phyloP scores from a whole-genome alignment of 2,797 vertebrate species.

The Staurois parvus region DNA sequence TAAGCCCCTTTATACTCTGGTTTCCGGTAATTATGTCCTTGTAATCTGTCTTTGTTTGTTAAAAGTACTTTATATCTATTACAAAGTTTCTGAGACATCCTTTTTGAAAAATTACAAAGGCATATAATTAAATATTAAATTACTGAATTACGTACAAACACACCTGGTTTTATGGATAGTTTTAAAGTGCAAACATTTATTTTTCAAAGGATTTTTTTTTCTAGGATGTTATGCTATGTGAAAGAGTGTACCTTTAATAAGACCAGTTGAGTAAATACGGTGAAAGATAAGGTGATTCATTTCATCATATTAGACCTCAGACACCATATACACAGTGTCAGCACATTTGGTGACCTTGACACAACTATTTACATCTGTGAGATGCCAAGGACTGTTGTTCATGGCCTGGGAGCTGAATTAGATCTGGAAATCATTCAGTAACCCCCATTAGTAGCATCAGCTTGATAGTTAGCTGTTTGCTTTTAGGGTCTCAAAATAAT shows the following conservation, averaged over 20 bases:
- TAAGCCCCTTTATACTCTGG: too few relatives aligned
- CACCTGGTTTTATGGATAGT: not conserved
- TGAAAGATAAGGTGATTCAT: constrained; percentile 27
- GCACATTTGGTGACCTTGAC: constrained; percentile 48
- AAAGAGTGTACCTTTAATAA: constrained; percentile 23
- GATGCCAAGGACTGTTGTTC: constrained; percentile 35
- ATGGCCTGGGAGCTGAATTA: constrained; percentile 36
- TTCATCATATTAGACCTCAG: constrained; percentile 18
- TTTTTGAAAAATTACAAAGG: too few relatives aligned
- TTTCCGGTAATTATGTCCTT: too few relatives aligned
- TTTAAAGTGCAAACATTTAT: not conserved
- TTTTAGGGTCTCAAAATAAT: constrained; percentile 43
- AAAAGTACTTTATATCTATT: too few relatives aligned
- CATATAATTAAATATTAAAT: too few relatives aligned
- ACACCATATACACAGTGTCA: constrained; percentile 44
- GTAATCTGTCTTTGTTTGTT: too few relatives aligned
- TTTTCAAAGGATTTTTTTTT: not conserved
- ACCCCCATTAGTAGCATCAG: constrained; percentile 17
- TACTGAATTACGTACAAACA: not conserved
- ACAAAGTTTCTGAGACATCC: too few relatives aligned
- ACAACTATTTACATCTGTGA: constrained; percentile 52
- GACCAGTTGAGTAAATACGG: constrained; percentile 25
- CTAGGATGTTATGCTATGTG: not conserved
- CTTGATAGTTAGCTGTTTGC: constrained; percentile 33
- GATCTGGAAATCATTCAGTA: constrained; percentile 51